Percentiles rank a stretch among this genome's conserved stretches.
These are phyloP conservation scores for Platynereis dumerilii DNA, from an alignment of 2,888 invertebrate species.

Conservation along the genomic window DNA sequence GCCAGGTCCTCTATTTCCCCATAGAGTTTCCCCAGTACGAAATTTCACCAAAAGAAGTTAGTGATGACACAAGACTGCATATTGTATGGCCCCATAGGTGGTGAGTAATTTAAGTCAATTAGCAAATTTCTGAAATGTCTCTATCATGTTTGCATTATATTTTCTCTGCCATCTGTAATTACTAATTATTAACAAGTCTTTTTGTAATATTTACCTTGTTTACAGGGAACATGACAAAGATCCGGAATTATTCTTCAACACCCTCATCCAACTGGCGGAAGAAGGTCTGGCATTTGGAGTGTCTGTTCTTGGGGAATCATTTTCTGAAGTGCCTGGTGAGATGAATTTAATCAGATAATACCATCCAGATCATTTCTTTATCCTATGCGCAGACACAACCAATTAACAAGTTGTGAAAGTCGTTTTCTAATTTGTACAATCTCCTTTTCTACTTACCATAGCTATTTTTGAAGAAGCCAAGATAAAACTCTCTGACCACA, in stretches of 20 bases:
- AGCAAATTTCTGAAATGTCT: too few species aligned
- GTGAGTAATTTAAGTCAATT: slow-evolving; percentile 53
- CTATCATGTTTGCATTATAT: neutral
- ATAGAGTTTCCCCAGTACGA: slow-evolving; percentile 50
- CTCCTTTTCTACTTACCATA: neutral
- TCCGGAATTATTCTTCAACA: slow-evolving; percentile 72
- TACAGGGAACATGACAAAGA: slow-evolving; percentile 77
- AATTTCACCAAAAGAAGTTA: neutral
- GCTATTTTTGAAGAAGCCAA: slow-evolving; percentile 70
- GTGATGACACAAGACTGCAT: slow-evolving; percentile 62
- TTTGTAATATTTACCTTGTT: neutral
- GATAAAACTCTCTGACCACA: slow-evolving; percentile 57
- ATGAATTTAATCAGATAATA: slow-evolving; percentile 5
- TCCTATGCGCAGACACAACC: too few species aligned
- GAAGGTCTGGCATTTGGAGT: slow-evolving; percentile 69
- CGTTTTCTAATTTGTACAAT: neutral
- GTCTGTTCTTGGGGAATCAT: slow-evolving; percentile 71
- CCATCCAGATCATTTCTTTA: too few species aligned
- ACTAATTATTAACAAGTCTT: neutral
- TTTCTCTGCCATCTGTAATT: neutral
- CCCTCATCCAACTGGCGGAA: slow-evolving; percentile 61
- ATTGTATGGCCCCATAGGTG: slow-evolving; percentile 80
- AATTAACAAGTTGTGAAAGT: neutral
- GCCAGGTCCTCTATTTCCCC: slow-evolving; percentile 72
- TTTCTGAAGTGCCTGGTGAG: slow-evolving; percentile 68